Evolutionary conservation across 2,797 vertebrate species (phyloP).

Genomic region (Tolypeutes matacus): DNA sequence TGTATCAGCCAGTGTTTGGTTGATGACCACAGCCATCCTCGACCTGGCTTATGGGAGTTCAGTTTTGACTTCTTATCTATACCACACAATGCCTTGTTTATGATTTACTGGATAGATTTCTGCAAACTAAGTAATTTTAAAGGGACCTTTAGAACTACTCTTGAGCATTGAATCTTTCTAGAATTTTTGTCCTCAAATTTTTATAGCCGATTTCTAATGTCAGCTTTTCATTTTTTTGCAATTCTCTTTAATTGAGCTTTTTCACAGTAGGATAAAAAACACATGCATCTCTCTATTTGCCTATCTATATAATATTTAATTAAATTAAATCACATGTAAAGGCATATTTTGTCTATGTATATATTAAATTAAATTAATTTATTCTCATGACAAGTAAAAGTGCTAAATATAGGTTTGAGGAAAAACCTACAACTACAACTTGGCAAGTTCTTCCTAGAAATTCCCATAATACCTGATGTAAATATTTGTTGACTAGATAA

Average conservation of each 20-base stretch:
- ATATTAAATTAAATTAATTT: neutral
- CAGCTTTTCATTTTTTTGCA: neutral
- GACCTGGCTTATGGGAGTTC: neutral
- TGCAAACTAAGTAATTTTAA: neutral
- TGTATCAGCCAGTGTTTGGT: neutral
- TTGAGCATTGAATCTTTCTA: neutral
- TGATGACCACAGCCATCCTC: too few species aligned
- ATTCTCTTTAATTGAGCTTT: neutral
- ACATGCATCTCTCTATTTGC: too few species aligned
- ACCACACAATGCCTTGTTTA: neutral
- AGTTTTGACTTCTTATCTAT: neutral
- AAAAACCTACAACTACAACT: neutral
- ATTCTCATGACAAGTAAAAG: neutral
- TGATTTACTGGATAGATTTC: neutral
- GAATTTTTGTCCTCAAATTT: neutral
- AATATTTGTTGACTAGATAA: neutral
- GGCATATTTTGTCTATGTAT: too few species aligned
- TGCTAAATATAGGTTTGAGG: neutral
- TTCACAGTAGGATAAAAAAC: neutral
- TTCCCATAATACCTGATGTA: neutral
- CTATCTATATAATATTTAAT: too few species aligned
- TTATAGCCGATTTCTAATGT: neutral
- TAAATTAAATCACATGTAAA: too few species aligned
- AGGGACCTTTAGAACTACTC: neutral
- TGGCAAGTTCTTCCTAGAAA: neutral